Evolutionary conservation across 1,140 invertebrate genomes (phyloP).

Genomic region (Galleria mellonella): DNA sequence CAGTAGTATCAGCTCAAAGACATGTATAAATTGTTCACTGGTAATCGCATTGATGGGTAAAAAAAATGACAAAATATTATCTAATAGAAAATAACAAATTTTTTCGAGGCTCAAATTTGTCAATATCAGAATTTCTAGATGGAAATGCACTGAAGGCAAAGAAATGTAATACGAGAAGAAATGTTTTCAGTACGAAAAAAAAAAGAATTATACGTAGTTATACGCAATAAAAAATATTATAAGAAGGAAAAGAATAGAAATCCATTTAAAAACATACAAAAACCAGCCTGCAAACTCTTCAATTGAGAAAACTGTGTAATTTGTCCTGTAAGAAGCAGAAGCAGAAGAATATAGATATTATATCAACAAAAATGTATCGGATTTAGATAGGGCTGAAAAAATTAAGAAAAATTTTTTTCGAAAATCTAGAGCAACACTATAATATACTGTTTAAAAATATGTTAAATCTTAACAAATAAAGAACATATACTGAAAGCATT

Average conservation of each 20-base stretch:
- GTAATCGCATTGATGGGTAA: neutral
- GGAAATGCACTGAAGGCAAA: neutral
- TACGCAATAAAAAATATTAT: too few relatives aligned
- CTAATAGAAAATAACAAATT: neutral
- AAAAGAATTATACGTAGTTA: neutral
- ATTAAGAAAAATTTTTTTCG: constrained; percentile 6
- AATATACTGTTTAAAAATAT: constrained; percentile 22
- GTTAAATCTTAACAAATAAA: constrained; percentile 20
- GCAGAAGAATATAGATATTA: too few relatives aligned
- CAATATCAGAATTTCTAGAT: neutral
- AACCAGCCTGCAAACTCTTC: too few relatives aligned
- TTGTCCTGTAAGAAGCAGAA: too few relatives aligned
- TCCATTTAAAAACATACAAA: neutral
- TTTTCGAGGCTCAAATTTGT: neutral
- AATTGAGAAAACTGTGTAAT: too few relatives aligned
- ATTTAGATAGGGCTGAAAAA: neutral
- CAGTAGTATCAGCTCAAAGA: too few relatives aligned
- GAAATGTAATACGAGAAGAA: neutral
- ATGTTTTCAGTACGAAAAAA: neutral
- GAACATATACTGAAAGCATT: constrained; percentile 14
- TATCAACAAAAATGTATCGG: neutral
- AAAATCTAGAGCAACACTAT: constrained; percentile 1
- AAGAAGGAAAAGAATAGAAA: neutral
- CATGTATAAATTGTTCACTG: too few relatives aligned
- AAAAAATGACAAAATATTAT: neutral